phyloP scores from a whole-genome alignment of 1,140 invertebrate species.

The Andrena cerasifolii region DNA sequence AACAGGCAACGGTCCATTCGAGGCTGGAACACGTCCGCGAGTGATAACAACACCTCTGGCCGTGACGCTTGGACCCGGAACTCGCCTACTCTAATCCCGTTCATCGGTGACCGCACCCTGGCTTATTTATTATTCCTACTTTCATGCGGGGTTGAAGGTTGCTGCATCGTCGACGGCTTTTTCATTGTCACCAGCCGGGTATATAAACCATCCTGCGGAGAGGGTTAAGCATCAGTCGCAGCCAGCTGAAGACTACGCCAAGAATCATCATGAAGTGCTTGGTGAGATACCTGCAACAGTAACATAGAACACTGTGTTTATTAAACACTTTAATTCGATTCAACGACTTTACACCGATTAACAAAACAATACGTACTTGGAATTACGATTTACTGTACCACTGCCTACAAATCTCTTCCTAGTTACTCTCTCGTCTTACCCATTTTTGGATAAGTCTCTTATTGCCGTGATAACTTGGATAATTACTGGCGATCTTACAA shows the following conservation, averaged over 20 bases:
- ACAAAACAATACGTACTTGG: too few species aligned
- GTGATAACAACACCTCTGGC: slow-evolving; percentile 29
- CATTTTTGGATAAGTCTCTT: too few species aligned
- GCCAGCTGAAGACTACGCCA: slow-evolving; percentile 29
- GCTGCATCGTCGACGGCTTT: background rate
- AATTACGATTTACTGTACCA: too few species aligned
- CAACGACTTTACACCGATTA: too few species aligned
- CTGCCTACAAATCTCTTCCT: too few species aligned
- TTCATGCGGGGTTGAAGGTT: slow-evolving; percentile 54
- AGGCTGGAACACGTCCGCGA: slow-evolving; percentile 8
- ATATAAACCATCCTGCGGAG: slow-evolving; percentile 34
- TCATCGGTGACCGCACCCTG: slow-evolving; percentile 33
- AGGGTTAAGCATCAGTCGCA: slow-evolving; percentile 49
- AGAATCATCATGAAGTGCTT: slow-evolving; percentile 62
- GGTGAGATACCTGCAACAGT: slow-evolving; percentile 38
- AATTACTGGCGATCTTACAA: too few species aligned
- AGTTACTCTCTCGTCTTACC: too few species aligned
- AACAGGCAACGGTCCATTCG: background rate
- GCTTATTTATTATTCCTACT: slow-evolving; percentile 25
- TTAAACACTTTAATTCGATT: too few species aligned
- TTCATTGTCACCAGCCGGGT: slow-evolving; percentile 8
- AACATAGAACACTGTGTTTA: too few species aligned
- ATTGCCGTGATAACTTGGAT: too few species aligned
- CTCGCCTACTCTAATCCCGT: slow-evolving; percentile 33
- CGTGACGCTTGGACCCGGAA: slow-evolving; percentile 44